Base-by-base conservation (phyloP, 1,140 invertebrate species). In the Rhynchophorus ferrugineus region DNA sequence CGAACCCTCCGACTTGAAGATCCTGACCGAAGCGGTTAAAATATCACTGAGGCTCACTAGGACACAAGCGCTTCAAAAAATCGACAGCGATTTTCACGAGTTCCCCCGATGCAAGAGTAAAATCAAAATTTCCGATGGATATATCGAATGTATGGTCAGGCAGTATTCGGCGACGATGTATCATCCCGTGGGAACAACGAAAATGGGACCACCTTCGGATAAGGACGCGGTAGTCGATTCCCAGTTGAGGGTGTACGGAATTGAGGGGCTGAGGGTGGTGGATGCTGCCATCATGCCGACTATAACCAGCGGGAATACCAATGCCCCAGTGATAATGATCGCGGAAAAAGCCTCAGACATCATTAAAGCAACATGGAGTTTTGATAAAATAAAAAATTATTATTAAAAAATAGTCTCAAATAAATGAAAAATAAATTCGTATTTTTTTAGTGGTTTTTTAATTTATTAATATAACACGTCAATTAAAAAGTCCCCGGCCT, bases 181-280 rank as follows among this genome's bases (percentile, higher is more conserved):
- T 64, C 90, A 95, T 75, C 89, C 90, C 0, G 82, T 89, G 0
- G 90, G 91, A 0, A 94, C 91, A 0, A 88, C 86, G 44, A 95
- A 92, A 67, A 97, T 97, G 93, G 93, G 91, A 0, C 85, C 86
- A 0, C 81, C 81, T 41, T 85, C 82, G 78, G 90, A 93, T 65
- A 73, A 78, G 7, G 80, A 83, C 3, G 88, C 91, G 0, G 93
- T 95, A 0, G 91, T 95, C 0, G 91, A 95, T 70, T 81, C 85
- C 7, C 77, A 87, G 61, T 71, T 91, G 0, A 73, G 79, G 43
- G 89, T 92, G 2, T 87, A 91, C 57, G 89, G 89, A 0, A 71
- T 91, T 0, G 76, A 78, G 49, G 85, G 85, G 0, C 65, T 93
- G 3, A 73, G 89, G 3, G 89, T 92, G 0, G 83, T 89, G n/a